Evolutionary conservation across 1,140 invertebrate species (phyloP), one percentile per base, ranked within the genome.

Genomic region (Batillaria attramentaria): DNA sequence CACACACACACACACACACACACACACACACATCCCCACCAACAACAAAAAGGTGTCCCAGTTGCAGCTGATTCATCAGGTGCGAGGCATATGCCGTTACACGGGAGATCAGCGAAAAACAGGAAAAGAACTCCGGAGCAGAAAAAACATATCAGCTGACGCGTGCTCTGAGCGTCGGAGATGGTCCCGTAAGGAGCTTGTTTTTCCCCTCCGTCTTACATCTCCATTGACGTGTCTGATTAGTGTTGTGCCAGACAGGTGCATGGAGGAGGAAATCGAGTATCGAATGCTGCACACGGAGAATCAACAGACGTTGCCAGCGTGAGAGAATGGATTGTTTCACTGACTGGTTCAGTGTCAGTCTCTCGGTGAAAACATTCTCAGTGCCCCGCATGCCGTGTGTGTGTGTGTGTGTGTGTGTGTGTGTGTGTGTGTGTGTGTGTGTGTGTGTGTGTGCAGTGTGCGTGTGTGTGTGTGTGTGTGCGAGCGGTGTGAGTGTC

Each of bases 351-450:
- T 50, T 10, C 24, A 10, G 57, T n/a, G 13, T 62, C 24, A 28
- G 33, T 20, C 57, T 62, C 57, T 62, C 24, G 8, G 57, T 20
- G n/a, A 28, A n/a, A 24, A 28, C 0, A 28, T 24, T 62, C 24
- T 62, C 24, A 28, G 57, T 3, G 24, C n/a, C n/a, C n/a, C 2
- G 24, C 0, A n/a, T 62, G 57, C 57, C 6, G 24, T n/a, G 57
- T 60, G 57, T 60, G 57, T 60, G 57, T 60, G 57, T 60, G 57
- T 60, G 57, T 60, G 57, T 60, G 57, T 60, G 57, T 60, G 6
- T 60, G 57, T 60, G 6, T n/a, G 6, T 60, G 6, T 10, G 57
- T 60, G 24, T 60, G 57, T 60, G 24, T 60, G 57, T 62, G 57
- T 24, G 57, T 60, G 57, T 24, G 6, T 24, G 57, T 24, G 24